A percentile compares a stretch with the other conserved stretches of the same genome.
phyloP scores from a whole-genome alignment of 2,113 vertebrate species.

The Sclerurus mexicanus region DNA sequence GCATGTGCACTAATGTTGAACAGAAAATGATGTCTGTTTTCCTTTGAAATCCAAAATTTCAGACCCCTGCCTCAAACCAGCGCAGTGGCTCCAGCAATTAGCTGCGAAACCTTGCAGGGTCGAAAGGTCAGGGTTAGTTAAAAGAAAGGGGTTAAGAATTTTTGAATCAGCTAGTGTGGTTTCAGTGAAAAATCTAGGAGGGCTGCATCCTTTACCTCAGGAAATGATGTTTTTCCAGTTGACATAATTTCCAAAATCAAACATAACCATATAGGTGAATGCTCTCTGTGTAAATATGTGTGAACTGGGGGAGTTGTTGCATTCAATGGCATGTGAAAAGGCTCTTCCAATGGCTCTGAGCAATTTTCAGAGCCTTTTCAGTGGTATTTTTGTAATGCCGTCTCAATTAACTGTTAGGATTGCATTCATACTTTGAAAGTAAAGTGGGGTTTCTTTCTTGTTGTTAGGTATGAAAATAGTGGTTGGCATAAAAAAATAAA shows the following conservation, averaged over 20 bases:
- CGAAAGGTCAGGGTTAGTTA: neutral
- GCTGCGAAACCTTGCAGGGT: neutral
- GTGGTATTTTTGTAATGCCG: neutral
- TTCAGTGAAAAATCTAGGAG: neutral
- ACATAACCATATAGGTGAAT: neutral
- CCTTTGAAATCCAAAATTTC: neutral
- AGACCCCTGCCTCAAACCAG: neutral
- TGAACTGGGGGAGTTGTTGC: neutral
- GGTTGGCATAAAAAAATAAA: neutral
- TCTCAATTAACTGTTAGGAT: neutral
- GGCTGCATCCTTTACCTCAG: neutral
- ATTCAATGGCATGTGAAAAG: neutral
- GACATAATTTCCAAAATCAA: neutral
- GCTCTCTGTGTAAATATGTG: neutral
- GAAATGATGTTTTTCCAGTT: neutral
- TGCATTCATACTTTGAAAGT: neutral
- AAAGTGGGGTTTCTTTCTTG: neutral
- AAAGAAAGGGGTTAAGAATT: neutral
- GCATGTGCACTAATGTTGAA: neutral
- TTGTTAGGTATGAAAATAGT: neutral
- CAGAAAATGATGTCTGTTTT: neutral
- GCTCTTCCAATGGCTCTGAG: neutral
- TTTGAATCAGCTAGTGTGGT: neutral
- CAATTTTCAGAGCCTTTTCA: neutral
- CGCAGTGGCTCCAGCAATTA: neutral